Conservation (phyloP, 64 coral and sea anemone species). For the Acropora tenuis region DNA sequence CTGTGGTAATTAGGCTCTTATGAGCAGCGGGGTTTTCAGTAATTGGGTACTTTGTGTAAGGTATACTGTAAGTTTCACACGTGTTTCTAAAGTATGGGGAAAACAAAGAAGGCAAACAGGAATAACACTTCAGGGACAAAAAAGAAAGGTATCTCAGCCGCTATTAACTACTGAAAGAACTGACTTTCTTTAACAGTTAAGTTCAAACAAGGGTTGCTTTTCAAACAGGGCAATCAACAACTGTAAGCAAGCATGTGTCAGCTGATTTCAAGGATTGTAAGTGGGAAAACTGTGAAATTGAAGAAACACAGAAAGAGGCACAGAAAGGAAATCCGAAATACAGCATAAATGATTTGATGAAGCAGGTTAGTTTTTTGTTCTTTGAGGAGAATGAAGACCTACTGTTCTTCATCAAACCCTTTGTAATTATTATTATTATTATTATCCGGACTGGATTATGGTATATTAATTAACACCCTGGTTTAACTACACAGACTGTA, state of each 20-base stretch:
- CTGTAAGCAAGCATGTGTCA: neutral
- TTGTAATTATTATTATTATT: too few species aligned
- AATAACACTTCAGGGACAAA: slow-evolving; percentile 2
- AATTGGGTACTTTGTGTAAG: neutral
- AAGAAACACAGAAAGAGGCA: neutral
- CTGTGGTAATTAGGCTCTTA: too few species aligned
- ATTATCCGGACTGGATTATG: too few species aligned
- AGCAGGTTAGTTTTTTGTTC: slow-evolving; percentile 8
- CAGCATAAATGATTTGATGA: slow-evolving; percentile 20
- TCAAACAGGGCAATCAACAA: neutral
- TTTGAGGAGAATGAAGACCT: too few species aligned
- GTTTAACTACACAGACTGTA: too few species aligned
- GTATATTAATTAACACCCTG: too few species aligned
- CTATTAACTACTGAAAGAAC: neutral
- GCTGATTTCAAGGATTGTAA: neutral
- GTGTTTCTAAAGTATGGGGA: slow-evolving; percentile 9
- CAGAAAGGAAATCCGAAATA: neutral
- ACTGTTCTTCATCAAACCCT: too few species aligned
- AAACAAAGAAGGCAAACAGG: slow-evolving; percentile 26
- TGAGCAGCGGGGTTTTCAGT: slow-evolving; percentile 1
- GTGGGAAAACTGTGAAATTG: neutral
- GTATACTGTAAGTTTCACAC: neutral
- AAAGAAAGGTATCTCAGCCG: slow-evolving; percentile 24
- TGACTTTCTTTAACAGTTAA: neutral
- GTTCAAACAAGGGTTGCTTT: neutral